Evolutionary conservation across 2,797 vertebrate species (phyloP), one percentile per base, ranked within the genome.

Genomic region (Molossus molossus): DNA sequence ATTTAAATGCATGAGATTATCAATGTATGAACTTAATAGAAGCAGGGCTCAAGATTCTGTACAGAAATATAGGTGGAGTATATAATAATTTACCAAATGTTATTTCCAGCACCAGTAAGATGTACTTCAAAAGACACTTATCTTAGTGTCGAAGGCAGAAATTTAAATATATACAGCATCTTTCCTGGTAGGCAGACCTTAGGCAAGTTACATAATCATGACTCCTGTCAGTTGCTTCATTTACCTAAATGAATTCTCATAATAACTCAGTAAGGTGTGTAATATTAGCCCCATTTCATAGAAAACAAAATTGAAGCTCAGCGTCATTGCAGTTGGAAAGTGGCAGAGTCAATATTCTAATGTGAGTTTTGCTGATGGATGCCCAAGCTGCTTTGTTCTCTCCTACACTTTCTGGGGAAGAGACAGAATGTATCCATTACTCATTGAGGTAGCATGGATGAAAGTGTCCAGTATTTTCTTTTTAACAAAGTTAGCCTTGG

Each of bases 191-290:
- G 37, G 83, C 70, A 94, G 5, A 25, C 17, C 11, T 87, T 25
- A 85, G 40, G 10, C 6, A 82, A 73, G 5, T 92, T 85, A 84
- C 2, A 20, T 60, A 70, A 86, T 81, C 53, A 70, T 17, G 82
- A 60, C 57, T 11, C 6, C n/a, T 72, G 6, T 37, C 20, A 50
- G 62, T 58, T 79, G 53, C 17, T 79, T 48, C 17, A 86, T 75
- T 92, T 83, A 58, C 25, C 86, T 86, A 93, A 84, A 60, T 65
- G 13, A 77, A 87, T 87, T 91, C 29, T 93, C 12, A 87, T 15
- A 87, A 75, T 73, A 81, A 90, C 11, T 64, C n/a, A 40, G 1
- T 48, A 48, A 90, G 9, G 1, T 87, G 29, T 87, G 15, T 50
- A 64, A 73, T 79, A 82, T 57, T 81, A 73, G 60, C n/a, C 11